Percentiles rank a stretch among this genome's conserved stretches.
These are phyloP conservation scores for Melanotaenia maccullochi DNA, from an alignment of 2,797 vertebrate species.

Conservation along the genomic window DNA sequence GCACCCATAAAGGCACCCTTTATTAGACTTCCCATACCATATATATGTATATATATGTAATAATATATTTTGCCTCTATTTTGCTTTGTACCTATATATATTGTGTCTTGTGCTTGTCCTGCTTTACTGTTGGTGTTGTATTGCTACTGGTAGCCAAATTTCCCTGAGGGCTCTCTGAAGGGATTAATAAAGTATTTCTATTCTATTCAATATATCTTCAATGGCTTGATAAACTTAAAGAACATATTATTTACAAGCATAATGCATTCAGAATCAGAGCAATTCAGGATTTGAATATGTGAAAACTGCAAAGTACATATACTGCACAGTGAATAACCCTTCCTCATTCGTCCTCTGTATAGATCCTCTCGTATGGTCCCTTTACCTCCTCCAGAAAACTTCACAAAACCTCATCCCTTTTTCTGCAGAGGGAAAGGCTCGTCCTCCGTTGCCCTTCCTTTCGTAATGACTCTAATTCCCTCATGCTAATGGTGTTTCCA, in stretches of 20 bases:
- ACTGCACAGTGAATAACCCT: not conserved
- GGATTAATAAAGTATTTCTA: too few relatives aligned
- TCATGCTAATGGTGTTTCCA: constrained; percentile 91
- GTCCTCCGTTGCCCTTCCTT: constrained; percentile 85
- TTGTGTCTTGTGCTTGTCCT: too few relatives aligned
- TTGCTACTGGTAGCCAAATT: too few relatives aligned
- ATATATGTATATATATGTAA: too few relatives aligned
- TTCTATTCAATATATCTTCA: too few relatives aligned
- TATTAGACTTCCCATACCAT: too few relatives aligned
- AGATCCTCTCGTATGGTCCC: constrained; percentile 18
- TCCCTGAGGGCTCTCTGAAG: too few relatives aligned
- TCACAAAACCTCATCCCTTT: constrained; percentile 32
- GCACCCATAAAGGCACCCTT: too few relatives aligned
- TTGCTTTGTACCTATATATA: too few relatives aligned
- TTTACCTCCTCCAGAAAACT: constrained; percentile 42
- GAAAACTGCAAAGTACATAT: not conserved
- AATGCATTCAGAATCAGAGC: not conserved
- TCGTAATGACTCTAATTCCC: constrained; percentile 88
- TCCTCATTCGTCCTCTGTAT: not conserved
- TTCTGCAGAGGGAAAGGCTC: constrained; percentile 69
- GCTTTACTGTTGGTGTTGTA: too few relatives aligned
- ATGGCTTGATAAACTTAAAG: not conserved
- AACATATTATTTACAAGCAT: not conserved
- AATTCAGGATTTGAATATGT: not conserved
- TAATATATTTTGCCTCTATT: too few relatives aligned